Evolutionary conservation across 2,888 invertebrate species (phyloP).

Genomic region (Pollenia angustigena): DNA sequence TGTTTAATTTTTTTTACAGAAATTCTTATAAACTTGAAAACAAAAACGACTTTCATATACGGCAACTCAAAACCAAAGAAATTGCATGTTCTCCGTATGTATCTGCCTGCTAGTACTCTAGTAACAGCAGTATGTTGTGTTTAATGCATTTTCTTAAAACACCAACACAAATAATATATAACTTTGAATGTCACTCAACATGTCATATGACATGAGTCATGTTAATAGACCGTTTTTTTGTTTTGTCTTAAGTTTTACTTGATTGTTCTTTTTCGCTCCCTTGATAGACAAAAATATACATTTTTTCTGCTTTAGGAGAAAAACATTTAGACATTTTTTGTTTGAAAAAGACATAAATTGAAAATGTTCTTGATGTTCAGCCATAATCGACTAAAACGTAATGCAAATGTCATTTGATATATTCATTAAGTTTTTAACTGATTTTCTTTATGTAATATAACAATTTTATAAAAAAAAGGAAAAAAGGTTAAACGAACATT

Average conservation of each 20-base stretch:
- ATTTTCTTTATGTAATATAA: too few relatives aligned
- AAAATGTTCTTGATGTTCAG: not conserved
- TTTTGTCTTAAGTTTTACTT: constrained; percentile 6
- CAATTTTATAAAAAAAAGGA: too few relatives aligned
- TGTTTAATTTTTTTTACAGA: not conserved
- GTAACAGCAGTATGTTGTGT: not conserved
- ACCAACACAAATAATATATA: constrained; percentile 4
- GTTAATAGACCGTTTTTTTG: constrained; percentile 66
- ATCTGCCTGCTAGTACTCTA: not conserved
- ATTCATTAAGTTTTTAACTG: too few relatives aligned
- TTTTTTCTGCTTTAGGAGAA: not conserved
- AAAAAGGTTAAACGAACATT: too few relatives aligned
- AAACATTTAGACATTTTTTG: not conserved
- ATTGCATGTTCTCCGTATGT: constrained; percentile 29
- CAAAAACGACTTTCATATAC: not conserved
- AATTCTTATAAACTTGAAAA: not conserved
- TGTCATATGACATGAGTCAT: constrained; percentile 73
- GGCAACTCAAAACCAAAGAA: constrained; percentile 20
- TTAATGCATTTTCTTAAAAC: constrained; percentile 33
- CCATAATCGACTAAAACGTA: not conserved
- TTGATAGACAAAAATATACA: not conserved
- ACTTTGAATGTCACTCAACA: constrained; percentile 67
- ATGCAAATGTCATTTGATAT: not conserved
- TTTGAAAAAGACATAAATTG: not conserved
- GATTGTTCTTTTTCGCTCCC: not conserved